Evolutionary conservation across 2,888 invertebrate genomes (phyloP).

Genomic region (Polia nebulosa): DNA sequence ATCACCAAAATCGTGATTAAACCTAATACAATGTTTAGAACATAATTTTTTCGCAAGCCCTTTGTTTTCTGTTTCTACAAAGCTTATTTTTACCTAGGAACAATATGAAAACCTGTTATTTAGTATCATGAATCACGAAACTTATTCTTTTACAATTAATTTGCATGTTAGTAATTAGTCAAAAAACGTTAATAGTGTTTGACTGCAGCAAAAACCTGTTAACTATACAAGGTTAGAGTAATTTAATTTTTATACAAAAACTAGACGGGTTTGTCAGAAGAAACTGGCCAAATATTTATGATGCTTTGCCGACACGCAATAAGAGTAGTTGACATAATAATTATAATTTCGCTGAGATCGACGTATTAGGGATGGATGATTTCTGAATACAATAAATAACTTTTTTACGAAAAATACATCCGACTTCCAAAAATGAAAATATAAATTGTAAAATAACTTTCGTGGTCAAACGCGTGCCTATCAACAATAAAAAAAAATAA

Average conservation of each 20-base stretch:
- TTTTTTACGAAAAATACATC: too few relatives aligned
- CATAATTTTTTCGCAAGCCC: slow-evolving; percentile 27
- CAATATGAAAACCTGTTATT: slow-evolving; percentile 42
- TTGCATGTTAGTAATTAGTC: slow-evolving; percentile 46
- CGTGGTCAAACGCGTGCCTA: too few relatives aligned
- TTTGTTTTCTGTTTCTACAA: slow-evolving; percentile 46
- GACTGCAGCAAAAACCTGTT: slow-evolving; percentile 32
- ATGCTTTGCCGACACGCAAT: too few relatives aligned
- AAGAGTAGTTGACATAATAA: too few relatives aligned
- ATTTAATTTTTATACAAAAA: slow-evolving; percentile 29
- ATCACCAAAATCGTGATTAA: slow-evolving; percentile 11
- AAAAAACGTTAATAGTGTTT: slow-evolving; percentile 46
- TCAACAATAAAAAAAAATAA: too few relatives aligned
- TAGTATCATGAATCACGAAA: slow-evolving; percentile 51
- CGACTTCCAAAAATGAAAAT: too few relatives aligned
- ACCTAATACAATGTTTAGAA: slow-evolving; percentile 35
- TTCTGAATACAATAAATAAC: too few relatives aligned
- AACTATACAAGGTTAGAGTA: slow-evolving; percentile 41
- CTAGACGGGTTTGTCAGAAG: background rate
- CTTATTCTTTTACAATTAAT: slow-evolving; percentile 49
- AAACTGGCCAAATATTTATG: too few relatives aligned
- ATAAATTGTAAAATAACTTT: too few relatives aligned
- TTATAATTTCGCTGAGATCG: too few relatives aligned
- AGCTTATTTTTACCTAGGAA: slow-evolving; percentile 18
- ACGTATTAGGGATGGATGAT: too few relatives aligned